These are phyloP conservation scores for Sphenodon punctatus DNA, from an alignment of 2,797 vertebrate genomes.

Conservation along the genomic window DNA sequence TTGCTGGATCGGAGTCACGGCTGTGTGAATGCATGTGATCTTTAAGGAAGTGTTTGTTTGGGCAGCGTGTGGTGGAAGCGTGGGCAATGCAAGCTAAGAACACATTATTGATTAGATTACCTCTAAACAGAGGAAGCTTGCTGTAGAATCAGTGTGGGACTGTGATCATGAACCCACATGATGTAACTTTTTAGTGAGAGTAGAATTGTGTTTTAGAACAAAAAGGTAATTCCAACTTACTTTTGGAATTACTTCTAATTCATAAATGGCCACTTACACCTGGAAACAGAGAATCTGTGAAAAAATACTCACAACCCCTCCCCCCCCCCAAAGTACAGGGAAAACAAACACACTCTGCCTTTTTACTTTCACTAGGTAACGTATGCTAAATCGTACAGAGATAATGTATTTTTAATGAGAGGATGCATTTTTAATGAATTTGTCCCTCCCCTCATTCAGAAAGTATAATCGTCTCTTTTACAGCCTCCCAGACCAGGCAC, in stretches of 20 bases:
- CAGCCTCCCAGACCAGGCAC: background rate
- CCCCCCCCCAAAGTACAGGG: background rate
- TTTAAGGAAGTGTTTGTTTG: background rate
- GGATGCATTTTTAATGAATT: background rate
- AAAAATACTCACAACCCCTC: background rate
- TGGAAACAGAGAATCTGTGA: background rate
- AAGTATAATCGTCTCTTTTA: background rate
- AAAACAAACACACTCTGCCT: background rate
- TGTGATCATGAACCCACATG: background rate
- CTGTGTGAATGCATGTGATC: background rate
- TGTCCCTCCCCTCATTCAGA: background rate
- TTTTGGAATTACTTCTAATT: too few species aligned
- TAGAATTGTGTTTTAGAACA: background rate
- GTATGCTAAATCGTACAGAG: background rate
- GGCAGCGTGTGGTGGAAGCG: background rate
- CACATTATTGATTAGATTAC: too few species aligned
- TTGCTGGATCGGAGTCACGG: background rate
- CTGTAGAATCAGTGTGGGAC: background rate
- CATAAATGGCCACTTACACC: background rate
- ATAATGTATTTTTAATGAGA: background rate
- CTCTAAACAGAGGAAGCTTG: background rate
- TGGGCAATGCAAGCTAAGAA: background rate
- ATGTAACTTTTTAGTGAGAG: background rate
- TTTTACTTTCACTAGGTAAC: background rate
- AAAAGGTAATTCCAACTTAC: too few species aligned